phyloP scores from a whole-genome alignment of 2,888 invertebrate species.

The Caenorhabditis parvicauda region DNA sequence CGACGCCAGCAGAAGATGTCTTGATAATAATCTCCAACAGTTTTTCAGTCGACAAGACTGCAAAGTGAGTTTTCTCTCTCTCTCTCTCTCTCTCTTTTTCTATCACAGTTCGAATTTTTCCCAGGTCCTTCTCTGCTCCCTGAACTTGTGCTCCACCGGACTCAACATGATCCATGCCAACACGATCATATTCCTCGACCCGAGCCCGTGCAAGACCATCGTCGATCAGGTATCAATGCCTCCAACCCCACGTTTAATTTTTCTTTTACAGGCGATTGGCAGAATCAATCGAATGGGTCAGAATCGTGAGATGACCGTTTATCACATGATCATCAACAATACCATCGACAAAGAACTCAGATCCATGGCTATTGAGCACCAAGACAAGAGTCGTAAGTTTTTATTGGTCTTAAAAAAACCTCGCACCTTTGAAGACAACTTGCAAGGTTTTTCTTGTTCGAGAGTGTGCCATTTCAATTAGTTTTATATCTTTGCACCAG shows the following conservation, averaged over 20 bases:
- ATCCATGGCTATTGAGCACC: slow-evolving; percentile 1
- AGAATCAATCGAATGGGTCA: slow-evolving; percentile 79
- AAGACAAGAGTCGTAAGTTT: slow-evolving; percentile 7
- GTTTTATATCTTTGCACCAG: too few relatives aligned
- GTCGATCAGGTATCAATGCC: slow-evolving; percentile 66
- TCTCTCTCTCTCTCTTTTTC: not conserved
- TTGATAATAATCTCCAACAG: slow-evolving; percentile 5
- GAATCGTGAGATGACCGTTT: slow-evolving; percentile 73
- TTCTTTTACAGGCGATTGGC: slow-evolving; percentile 73
- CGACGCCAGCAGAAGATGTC: too few relatives aligned
- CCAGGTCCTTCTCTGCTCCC: slow-evolving; percentile 71
- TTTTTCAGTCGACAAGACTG: too few relatives aligned
- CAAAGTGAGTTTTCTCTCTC: too few relatives aligned
- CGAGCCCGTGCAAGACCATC: slow-evolving; percentile 74
- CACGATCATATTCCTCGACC: slow-evolving; percentile 76
- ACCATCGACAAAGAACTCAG: slow-evolving; percentile 70
- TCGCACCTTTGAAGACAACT: too few relatives aligned
- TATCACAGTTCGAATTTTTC: not conserved
- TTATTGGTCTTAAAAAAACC: too few relatives aligned
- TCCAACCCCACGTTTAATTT: not conserved
- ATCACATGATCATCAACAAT: slow-evolving; percentile 72
- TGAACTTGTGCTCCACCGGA: slow-evolving; percentile 75
- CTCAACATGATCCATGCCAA: slow-evolving; percentile 78
- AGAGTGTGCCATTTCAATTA: too few relatives aligned
- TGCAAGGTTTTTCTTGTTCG: too few relatives aligned